These are phyloP conservation scores for Eupithecia abbreviata DNA, from an alignment of 2,888 invertebrate genomes.

Conservation along the genomic window DNA sequence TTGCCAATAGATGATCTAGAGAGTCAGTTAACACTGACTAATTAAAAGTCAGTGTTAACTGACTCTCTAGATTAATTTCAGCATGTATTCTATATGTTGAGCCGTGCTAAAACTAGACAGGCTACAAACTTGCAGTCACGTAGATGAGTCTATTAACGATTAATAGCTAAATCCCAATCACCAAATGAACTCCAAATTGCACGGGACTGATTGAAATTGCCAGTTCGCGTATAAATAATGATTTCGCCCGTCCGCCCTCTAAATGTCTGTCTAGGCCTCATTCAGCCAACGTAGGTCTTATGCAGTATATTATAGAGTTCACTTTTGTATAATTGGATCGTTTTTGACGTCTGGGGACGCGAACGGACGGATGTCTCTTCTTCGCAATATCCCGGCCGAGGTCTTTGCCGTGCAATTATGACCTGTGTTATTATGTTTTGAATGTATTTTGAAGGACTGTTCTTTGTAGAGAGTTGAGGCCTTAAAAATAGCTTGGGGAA, in stretches of 20 bases:
- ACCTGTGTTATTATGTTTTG: neutral
- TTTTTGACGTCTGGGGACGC: neutral
- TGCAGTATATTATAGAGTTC: neutral
- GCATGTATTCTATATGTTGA: neutral
- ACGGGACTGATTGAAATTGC: conserved; percentile 21
- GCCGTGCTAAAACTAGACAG: neutral
- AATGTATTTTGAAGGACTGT: neutral
- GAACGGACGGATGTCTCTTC: neutral
- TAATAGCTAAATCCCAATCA: neutral
- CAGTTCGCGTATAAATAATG: conserved; percentile 16
- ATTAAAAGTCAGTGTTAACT: too few species aligned
- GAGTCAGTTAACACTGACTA: neutral
- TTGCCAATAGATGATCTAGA: neutral
- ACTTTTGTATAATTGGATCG: neutral
- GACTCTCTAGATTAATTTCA: neutral
- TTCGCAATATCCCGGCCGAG: conserved; percentile 1
- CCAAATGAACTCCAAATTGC: conserved; percentile 8
- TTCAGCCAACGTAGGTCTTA: neutral
- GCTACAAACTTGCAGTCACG: neutral
- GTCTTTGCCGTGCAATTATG: conserved; percentile 2
- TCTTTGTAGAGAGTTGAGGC: neutral
- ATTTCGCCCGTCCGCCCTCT: conserved; percentile 19
- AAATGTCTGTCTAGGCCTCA: conserved; percentile 3
- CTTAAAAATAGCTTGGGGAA: neutral
- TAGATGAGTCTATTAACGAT: neutral